phyloP scores from a whole-genome alignment of 2,113 vertebrate species.

The Noctilio leporinus region DNA sequence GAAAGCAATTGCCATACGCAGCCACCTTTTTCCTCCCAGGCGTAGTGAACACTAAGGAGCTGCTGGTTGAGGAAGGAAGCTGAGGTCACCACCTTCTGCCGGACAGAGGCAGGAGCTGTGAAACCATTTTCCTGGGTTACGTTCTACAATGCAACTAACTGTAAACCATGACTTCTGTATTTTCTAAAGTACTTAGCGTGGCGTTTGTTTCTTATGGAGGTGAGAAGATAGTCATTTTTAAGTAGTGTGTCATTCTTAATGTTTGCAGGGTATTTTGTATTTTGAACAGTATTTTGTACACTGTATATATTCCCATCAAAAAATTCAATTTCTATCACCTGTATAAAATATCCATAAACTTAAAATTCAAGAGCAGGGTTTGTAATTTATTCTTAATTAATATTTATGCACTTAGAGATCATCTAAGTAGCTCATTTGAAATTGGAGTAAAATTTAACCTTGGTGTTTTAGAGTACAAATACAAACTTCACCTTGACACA shows the following conservation, averaged over 20 bases:
- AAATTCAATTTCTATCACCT: background rate
- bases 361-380: background rate
- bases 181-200: background rate
- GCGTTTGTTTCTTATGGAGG: background rate
- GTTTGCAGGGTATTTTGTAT: background rate
- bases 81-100: no score
- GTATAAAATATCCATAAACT: background rate
- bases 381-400: background rate
- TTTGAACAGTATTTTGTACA: background rate
- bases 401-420: background rate
- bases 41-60: accelerated
- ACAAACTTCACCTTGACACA: background rate
- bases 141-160: background rate
- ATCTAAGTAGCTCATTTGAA: background rate
- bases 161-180: background rate
- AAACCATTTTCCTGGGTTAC: background rate
- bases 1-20: background rate
- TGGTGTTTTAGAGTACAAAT: background rate
- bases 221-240: background rate
- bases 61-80: background rate
- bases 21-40: background rate
- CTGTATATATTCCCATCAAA: background rate
- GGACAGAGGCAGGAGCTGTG: no score
- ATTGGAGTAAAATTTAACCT: background rate
- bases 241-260: background rate